phyloP scores from a whole-genome alignment of 2,113 vertebrate genomes.

The Sinocyclocheilus anshuiensis region DNA sequence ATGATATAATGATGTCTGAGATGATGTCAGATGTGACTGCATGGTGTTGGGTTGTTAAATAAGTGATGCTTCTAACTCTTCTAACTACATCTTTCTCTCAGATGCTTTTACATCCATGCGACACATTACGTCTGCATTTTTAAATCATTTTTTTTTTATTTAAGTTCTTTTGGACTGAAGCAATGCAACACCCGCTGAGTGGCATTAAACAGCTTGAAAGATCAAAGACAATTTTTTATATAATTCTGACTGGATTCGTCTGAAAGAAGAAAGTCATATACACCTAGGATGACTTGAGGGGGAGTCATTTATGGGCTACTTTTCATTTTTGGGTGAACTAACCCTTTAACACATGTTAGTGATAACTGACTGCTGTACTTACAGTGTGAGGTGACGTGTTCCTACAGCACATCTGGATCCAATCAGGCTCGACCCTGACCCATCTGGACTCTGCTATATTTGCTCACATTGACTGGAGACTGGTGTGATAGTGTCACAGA shows the following conservation, averaged over 20 bases:
- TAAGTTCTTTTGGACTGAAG: too few species aligned
- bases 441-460: too few species aligned
- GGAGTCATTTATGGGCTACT: too few species aligned
- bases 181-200: too few species aligned
- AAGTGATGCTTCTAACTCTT: neutral
- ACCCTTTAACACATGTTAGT: neutral
- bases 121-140: neutral
- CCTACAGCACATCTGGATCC: conserved; percentile 6
- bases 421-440: conserved; percentile 31
- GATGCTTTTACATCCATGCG: neutral
- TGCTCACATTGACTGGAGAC: too few species aligned
- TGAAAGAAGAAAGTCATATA: too few species aligned
- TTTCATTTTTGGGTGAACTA: too few species aligned
- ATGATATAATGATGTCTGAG: neutral
- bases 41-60: neutral
- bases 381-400: neutral
- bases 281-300: too few species aligned
- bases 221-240: too few species aligned
- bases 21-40: neutral
- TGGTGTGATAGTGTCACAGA: too few species aligned
- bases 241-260: too few species aligned
- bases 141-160: neutral
- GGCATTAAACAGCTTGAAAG: too few species aligned
- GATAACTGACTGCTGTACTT: neutral
- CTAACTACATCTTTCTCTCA: neutral